Evolutionary conservation across 2,888 invertebrate species (phyloP).

Genomic region (Aleiodes leptofemur): DNA sequence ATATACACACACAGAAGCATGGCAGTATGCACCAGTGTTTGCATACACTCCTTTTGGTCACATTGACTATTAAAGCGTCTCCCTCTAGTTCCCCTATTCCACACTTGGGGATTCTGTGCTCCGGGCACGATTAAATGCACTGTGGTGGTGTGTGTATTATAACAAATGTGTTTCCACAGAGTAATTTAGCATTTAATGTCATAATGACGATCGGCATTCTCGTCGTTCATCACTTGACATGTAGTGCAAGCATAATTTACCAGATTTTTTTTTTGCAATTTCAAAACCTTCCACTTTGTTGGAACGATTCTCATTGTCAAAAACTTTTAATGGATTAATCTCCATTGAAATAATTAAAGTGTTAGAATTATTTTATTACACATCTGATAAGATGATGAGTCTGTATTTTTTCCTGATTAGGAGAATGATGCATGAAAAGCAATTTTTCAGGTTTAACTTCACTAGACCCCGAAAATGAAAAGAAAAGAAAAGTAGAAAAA

Average conservation of each 20-base stretch:
- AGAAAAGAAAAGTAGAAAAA: slow-evolving; percentile 5
- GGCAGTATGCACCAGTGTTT: slow-evolving; percentile 17
- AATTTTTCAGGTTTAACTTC: slow-evolving; percentile 24
- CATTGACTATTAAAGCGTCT: slow-evolving; percentile 27
- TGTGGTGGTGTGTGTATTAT: slow-evolving; percentile 37
- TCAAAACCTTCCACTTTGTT: background rate
- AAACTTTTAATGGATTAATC: too few species aligned
- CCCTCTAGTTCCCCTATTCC: background rate
- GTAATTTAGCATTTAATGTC: slow-evolving; percentile 71
- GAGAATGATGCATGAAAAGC: slow-evolving; percentile 31
- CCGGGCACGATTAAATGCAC: slow-evolving; percentile 41
- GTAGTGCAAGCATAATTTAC: background rate
- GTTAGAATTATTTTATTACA: too few species aligned
- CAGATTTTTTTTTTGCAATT: slow-evolving; percentile 6
- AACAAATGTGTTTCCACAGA: slow-evolving; percentile 50
- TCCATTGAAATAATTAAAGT: too few species aligned
- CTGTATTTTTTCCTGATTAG: slow-evolving; percentile 18
- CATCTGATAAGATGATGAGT: background rate
- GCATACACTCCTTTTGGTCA: slow-evolving; percentile 25
- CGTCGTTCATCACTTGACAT: slow-evolving; percentile 32
- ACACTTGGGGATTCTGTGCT: slow-evolving; percentile 4
- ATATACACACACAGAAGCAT: slow-evolving; percentile 28
- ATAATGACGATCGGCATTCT: slow-evolving; percentile 68
- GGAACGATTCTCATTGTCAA: too few species aligned
- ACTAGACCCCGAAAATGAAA: background rate